Percentiles rank a stretch among this genome's conserved stretches.
Conservation (phyloP, 2,888 invertebrate species). For the Drosophila affinis region DNA sequence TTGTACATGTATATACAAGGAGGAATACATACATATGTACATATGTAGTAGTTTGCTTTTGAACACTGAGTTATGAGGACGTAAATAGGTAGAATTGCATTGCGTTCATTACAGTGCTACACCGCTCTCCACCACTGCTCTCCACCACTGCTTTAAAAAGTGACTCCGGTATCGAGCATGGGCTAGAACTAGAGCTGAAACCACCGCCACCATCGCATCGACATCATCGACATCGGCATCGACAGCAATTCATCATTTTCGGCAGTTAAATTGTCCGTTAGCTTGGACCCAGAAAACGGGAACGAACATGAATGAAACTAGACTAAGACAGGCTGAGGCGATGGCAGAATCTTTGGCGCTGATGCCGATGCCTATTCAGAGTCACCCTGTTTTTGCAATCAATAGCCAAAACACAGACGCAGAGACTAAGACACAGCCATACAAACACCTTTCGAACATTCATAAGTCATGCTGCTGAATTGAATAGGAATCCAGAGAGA, state of each 20-base stretch:
- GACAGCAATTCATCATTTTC: constrained; percentile 35
- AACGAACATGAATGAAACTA: constrained; percentile 13
- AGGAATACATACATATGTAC: too few species aligned
- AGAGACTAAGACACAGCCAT: constrained; percentile 3
- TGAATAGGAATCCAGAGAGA: background rate
- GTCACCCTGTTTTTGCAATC: constrained; percentile 52
- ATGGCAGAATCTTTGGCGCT: background rate
- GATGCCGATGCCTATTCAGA: background rate
- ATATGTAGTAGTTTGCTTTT: too few species aligned
- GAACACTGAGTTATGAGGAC: background rate
- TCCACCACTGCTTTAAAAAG: background rate
- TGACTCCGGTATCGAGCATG: background rate
- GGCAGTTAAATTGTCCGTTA: constrained; percentile 12
- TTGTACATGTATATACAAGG: too few species aligned
- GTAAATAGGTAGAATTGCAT: background rate
- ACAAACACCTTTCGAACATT: constrained; percentile 25
- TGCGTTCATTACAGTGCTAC: background rate
- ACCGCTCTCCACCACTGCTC: background rate
- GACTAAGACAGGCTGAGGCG: constrained; percentile 3
- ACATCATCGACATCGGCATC: too few species aligned
- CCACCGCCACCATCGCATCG: constrained; percentile 9
- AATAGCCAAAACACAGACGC: constrained; percentile 2
- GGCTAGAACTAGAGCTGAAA: background rate
- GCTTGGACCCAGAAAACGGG: background rate
- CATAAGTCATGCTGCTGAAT: constrained; percentile 21